Percentiles rank a stretch among this genome's conserved stretches.
These are phyloP conservation scores for Parapsyche elsis DNA, from an alignment of 1,140 invertebrate genomes.

Conservation along the genomic window DNA sequence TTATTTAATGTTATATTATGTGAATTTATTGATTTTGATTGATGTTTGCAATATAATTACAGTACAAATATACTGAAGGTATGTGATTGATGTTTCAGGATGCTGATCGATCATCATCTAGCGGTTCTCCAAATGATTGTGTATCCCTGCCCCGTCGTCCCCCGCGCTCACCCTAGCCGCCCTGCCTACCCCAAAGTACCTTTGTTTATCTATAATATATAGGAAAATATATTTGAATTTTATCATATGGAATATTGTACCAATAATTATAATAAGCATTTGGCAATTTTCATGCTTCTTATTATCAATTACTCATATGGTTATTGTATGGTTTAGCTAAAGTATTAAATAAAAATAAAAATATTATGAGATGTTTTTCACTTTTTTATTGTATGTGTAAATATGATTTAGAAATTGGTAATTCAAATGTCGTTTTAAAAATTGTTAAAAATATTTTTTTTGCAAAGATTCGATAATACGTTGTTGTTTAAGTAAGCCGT, in stretches of 20 bases:
- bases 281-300: conserved; percentile 32
- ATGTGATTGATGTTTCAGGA: conserved; percentile 43
- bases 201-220: conserved; percentile 37
- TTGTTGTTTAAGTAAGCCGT: neutral
- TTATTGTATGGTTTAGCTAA: too few species aligned
- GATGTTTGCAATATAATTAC: neutral
- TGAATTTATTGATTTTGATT: too few species aligned
- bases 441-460: too few species aligned
- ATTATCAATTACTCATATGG: neutral
- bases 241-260: conserved; percentile 34
- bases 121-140: conserved; percentile 52
- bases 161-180: conserved; percentile 38
- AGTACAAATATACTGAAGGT: neutral
- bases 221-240: conserved; percentile 29
- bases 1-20: too few species aligned
- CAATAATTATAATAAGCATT: conserved; percentile 34
- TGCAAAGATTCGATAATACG: too few species aligned
- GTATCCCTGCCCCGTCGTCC: conserved; percentile 27
- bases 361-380: too few species aligned
- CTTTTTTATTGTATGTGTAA: too few species aligned
- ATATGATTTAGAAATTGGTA: too few species aligned
- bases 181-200: conserved; percentile 44
- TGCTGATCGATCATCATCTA: conserved; percentile 52
- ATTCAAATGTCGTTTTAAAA: too few species aligned
- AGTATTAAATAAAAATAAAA: neutral